These are phyloP conservation scores for Oplegnathus fasciatus DNA, from an alignment of 2,113 vertebrate genomes.

Conservation along the genomic window DNA sequence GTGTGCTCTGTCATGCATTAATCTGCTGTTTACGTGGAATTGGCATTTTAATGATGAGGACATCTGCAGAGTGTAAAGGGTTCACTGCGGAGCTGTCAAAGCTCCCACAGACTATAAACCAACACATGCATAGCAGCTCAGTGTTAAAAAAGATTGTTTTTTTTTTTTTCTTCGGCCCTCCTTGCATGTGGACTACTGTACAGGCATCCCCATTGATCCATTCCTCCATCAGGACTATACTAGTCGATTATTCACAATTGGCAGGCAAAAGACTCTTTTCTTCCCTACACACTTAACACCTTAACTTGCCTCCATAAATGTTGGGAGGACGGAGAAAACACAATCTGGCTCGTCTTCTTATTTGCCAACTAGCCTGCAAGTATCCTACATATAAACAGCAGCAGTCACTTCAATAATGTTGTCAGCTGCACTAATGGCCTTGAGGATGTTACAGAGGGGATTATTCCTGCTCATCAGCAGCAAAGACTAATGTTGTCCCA, in stretches of 20 bases:
- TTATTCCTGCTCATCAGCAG: neutral
- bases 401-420: neutral
- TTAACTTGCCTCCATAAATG: conserved; percentile 6
- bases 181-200: neutral
- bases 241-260: neutral
- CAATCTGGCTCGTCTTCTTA: neutral
- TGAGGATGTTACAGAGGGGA: neutral
- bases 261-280: conserved; percentile 8
- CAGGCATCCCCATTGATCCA: neutral
- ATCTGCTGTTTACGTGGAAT: neutral
- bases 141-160: neutral
- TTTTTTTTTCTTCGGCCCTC: neutral
- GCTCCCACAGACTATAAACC: neutral
- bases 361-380: conserved; percentile 28
- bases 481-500: neutral
- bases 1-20: neutral
- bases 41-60: conserved; percentile 4
- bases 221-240: neutral
- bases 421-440: conserved; percentile 26
- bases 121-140: neutral
- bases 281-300: conserved; percentile 39
- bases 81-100: neutral
- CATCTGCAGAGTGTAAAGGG: neutral
- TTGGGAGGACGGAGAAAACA: neutral
- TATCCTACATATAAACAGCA: conserved; percentile 25